Conservation (phyloP, 2,888 invertebrate genomes). For the Tetrapedia diversipes region DNA sequence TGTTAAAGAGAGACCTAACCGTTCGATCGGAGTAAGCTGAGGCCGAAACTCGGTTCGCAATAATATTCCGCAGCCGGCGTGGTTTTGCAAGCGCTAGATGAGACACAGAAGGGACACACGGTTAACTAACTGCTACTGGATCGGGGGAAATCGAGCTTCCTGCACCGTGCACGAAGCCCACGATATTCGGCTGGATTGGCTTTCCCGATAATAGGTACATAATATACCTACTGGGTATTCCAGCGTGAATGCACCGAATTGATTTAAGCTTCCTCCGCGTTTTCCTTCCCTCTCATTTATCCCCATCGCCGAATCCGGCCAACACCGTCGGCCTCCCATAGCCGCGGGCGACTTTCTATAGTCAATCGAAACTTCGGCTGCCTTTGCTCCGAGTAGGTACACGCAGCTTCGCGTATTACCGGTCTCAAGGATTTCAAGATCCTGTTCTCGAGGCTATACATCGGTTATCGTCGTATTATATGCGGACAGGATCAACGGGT, state of each 20-base stretch:
- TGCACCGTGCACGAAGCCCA: slow-evolving; percentile 54
- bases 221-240: slow-evolving; percentile 72
- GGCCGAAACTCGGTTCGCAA: not conserved
- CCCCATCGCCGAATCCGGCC: slow-evolving; percentile 31
- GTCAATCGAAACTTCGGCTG: slow-evolving; percentile 68
- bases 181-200: slow-evolving; percentile 68
- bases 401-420: slow-evolving; percentile 53
- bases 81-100: slow-evolving; percentile 44
- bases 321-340: slow-evolving; percentile 57
- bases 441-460: slow-evolving; percentile 16
- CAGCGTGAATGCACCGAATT: slow-evolving; percentile 70
- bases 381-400: slow-evolving; percentile 56
- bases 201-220: slow-evolving; percentile 71
- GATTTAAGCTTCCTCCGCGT: slow-evolving; percentile 65
- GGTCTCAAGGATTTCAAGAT: slow-evolving; percentile 35
- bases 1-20: no score
- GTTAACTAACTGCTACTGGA: slow-evolving; percentile 68
- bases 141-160: slow-evolving; percentile 67
- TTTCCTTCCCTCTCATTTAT: slow-evolving; percentile 30
- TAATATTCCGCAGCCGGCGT: slow-evolving; percentile 11
- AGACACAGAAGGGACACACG: slow-evolving; percentile 31
- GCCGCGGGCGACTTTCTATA: slow-evolving; percentile 64
- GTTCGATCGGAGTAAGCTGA: no score
- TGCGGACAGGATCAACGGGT: slow-evolving; percentile 5
- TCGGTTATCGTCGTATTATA: slow-evolving; percentile 12